Evolutionary conservation across 2,797 vertebrate genomes (phyloP).

Genomic region (Eurystomus glaucurus): DNA sequence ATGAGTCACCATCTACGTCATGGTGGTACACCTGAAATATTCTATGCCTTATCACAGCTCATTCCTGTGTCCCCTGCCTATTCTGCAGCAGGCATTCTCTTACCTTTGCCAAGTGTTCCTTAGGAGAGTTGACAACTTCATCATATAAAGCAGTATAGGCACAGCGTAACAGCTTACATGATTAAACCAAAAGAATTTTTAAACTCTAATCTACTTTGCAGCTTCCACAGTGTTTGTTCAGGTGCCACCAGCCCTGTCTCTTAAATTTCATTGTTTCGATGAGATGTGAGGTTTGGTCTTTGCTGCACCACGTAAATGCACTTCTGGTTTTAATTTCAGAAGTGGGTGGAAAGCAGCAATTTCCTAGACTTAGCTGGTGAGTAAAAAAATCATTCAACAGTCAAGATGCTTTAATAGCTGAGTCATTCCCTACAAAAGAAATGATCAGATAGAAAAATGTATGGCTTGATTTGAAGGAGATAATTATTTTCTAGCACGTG

Average conservation of each 20-base stretch:
- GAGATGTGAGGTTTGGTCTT: slow-evolving; percentile 15
- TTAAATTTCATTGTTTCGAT: neutral
- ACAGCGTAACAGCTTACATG: neutral
- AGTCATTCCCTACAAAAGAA: neutral
- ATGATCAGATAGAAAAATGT: neutral
- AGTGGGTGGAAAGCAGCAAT: neutral
- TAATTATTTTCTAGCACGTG: neutral
- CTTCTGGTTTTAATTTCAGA: slow-evolving; percentile 51
- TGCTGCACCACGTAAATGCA: neutral
- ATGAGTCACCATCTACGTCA: neutral
- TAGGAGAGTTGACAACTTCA: neutral
- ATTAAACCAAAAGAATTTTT: neutral
- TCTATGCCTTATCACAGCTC: neutral
- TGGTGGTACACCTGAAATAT: rapidly evolving
- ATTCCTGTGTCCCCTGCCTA: neutral
- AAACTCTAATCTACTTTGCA: slow-evolving; percentile 17
- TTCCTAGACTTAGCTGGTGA: neutral
- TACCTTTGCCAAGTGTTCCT: neutral
- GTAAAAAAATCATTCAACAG: neutral
- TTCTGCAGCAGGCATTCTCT: neutral
- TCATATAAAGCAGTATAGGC: neutral
- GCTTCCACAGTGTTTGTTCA: neutral
- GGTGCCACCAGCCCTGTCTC: neutral
- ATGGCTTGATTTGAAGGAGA: neutral
- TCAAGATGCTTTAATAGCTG: neutral